Percentiles rank a stretch among this genome's conserved stretches.
Conservation (phyloP, 2,113 vertebrate species). For the Scytalopus superciliaris region DNA sequence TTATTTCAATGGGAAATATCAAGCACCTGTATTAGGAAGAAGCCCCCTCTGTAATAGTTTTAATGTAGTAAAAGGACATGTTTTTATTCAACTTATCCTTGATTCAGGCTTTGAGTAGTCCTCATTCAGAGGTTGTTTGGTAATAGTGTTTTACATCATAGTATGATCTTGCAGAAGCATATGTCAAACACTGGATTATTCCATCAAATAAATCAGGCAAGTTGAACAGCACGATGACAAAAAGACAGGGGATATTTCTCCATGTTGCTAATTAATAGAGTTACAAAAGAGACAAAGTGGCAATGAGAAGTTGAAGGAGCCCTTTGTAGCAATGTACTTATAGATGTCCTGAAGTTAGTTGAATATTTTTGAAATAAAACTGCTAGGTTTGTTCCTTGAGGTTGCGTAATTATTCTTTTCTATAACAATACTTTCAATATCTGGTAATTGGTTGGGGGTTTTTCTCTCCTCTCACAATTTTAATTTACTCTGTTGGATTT, state of each 20-base stretch:
- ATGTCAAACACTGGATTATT: neutral
- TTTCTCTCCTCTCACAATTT: neutral
- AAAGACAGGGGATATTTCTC: neutral
- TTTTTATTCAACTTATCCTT: neutral
- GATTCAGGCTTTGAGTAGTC: neutral
- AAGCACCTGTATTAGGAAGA: neutral
- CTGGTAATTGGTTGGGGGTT: neutral
- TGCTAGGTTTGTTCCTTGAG: slow-evolving; percentile 10
- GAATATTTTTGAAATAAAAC: neutral
- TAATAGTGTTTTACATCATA: neutral
- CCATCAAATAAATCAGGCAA: neutral
- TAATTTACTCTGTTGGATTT: neutral
- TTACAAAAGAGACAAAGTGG: neutral
- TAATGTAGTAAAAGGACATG: neutral
- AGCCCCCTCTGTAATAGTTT: neutral
- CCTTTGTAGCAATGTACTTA: neutral
- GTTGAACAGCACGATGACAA: neutral
- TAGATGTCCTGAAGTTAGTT: neutral
- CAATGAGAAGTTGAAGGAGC: neutral
- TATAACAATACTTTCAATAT: neutral
- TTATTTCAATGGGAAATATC: neutral
- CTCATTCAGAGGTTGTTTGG: neutral
- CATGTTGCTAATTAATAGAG: neutral
- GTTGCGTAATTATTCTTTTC: neutral
- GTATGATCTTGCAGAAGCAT: neutral